These are phyloP conservation scores for Tolmerus cingulatus DNA, from an alignment of 2,888 invertebrate genomes.

Conservation along the genomic window DNA sequence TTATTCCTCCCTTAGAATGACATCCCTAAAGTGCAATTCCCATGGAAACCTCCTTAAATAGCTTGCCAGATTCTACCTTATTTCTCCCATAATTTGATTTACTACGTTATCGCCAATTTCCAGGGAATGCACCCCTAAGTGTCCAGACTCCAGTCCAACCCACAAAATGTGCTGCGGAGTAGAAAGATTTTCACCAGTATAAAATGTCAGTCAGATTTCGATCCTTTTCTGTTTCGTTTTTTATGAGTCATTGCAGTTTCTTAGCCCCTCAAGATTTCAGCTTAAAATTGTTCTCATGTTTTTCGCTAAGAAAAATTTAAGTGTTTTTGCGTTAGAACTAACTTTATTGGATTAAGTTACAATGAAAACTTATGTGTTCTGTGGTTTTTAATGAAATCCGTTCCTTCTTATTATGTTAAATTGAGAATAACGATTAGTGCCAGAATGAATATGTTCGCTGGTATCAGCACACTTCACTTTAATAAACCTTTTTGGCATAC, in stretches of 20 bases:
- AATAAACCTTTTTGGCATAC: no score
- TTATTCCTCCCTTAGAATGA: neutral
- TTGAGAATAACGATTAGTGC: no score
- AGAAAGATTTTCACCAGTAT: neutral
- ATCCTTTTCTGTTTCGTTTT: neutral
- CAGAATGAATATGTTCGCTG: no score
- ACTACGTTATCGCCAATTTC: neutral
- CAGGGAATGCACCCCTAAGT: neutral
- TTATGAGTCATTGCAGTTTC: neutral
- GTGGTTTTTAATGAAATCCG: neutral
- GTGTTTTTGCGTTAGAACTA: neutral
- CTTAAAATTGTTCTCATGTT: neutral
- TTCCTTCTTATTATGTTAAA: neutral
- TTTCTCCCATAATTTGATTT: constrained; percentile 16
- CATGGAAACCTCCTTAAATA: constrained; percentile 3
- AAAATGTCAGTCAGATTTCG: neutral
- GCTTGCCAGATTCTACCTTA: neutral
- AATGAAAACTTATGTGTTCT: neutral
- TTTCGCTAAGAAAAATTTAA: neutral
- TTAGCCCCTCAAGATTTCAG: neutral
- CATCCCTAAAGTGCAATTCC: constrained; percentile 22
- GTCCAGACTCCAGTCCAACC: neutral
- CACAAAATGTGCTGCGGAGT: neutral
- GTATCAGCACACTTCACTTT: no score
- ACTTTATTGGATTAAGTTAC: neutral